A percentile compares a stretch with the other conserved stretches of the same genome.
These are phyloP conservation scores for Phaethornis superciliosus DNA, from an alignment of 2,113 vertebrate genomes.

Conservation along the genomic window DNA sequence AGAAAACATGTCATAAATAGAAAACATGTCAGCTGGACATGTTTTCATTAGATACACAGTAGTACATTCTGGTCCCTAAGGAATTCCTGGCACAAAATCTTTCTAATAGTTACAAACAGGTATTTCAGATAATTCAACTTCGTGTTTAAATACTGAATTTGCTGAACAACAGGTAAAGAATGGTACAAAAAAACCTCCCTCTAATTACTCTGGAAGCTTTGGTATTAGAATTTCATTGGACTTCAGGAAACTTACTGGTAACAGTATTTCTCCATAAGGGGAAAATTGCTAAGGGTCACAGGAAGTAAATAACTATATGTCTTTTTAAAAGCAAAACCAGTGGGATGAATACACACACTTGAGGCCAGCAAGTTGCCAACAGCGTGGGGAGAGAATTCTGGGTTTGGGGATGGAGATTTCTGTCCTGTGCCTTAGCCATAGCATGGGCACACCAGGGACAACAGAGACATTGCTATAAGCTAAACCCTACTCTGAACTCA, in stretches of 20 bases:
- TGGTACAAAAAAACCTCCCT: not conserved
- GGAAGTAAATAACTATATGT: not conserved
- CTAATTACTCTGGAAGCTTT: not conserved
- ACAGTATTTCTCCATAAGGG: not conserved
- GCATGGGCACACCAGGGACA: rapidly evolving
- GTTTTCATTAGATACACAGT: not conserved
- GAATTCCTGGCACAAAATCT: not conserved
- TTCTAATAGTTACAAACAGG: not conserved
- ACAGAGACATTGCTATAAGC: rapidly evolving
- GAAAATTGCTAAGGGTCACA: not conserved
- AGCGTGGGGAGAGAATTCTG: not conserved
- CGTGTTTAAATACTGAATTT: not conserved
- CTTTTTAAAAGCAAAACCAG: not conserved
- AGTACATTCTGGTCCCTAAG: not conserved
- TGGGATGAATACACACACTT: not conserved
- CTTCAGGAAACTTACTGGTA: not conserved
- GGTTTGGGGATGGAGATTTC: rapidly evolving
- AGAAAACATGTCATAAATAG: too few relatives aligned
- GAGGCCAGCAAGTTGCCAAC: not conserved
- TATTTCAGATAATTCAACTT: not conserved
- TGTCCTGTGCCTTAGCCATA: not conserved
- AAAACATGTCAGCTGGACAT: not conserved
- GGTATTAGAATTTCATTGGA: not conserved
- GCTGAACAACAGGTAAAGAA: not conserved
- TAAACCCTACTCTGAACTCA: not conserved